These are phyloP conservation scores for Andrena trimmerana DNA, from an alignment of 2,888 invertebrate species.

Conservation along the genomic window DNA sequence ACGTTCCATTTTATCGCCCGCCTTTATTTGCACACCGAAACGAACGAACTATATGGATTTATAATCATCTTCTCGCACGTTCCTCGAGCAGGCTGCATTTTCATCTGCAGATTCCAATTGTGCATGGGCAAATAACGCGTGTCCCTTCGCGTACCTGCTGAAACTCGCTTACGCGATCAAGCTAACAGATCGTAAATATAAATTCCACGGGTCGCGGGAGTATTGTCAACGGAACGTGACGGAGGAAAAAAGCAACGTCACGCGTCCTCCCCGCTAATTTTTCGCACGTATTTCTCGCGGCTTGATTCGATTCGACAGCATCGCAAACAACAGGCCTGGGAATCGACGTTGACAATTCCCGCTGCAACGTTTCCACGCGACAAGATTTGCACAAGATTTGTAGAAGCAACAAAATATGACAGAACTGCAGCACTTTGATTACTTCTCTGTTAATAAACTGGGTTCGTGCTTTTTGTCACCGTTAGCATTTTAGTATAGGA, in stretches of 20 bases:
- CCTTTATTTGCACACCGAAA: conserved; percentile 49
- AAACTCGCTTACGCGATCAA: conserved; percentile 27
- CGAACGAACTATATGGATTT: conserved; percentile 31
- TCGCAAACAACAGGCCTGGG: conserved; percentile 24
- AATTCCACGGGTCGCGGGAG: conserved; percentile 28
- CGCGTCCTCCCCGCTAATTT: conserved; percentile 27
- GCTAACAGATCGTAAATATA: conserved; percentile 53
- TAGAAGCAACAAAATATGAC: too few species aligned
- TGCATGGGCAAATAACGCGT: conserved; percentile 44
- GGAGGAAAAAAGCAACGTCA: conserved; percentile 28
- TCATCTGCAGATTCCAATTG: conserved; percentile 52
- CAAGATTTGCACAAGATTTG: too few species aligned
- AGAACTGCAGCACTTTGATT: too few species aligned
- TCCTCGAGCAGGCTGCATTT: conserved; percentile 43
- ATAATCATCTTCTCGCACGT: conserved; percentile 53
- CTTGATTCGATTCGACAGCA: conserved; percentile 8
- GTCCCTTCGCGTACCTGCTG: conserved; percentile 22
- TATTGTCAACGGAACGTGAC: conserved; percentile 57
- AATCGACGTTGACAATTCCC: conserved; percentile 54
- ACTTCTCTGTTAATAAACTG: too few species aligned
- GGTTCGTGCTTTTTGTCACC: too few species aligned
- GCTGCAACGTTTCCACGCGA: conserved; percentile 25
- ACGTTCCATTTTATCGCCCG: conserved; percentile 23
- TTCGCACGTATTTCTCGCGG: conserved; percentile 13
- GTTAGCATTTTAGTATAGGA: too few species aligned